These are phyloP conservation scores for Erebia ligea DNA, from an alignment of 2,888 invertebrate genomes.

Conservation along the genomic window DNA sequence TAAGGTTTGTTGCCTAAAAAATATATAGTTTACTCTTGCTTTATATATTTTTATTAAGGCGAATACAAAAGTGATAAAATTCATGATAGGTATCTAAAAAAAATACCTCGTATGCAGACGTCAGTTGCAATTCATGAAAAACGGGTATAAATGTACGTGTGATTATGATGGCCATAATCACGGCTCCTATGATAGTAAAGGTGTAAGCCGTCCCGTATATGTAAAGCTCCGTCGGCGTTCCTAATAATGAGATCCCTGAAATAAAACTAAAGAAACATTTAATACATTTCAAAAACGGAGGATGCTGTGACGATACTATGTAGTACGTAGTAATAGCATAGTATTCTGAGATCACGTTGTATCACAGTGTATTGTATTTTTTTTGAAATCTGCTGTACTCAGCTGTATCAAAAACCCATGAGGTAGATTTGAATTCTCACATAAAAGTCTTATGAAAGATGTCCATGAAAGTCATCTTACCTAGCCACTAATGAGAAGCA, in stretches of 20 bases:
- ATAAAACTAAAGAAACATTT: slow-evolving; percentile 80
- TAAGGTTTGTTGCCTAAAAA: neutral
- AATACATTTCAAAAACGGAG: neutral
- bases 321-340: too few relatives aligned
- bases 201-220: slow-evolving; percentile 89
- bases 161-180: slow-evolving; percentile 84
- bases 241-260: slow-evolving; percentile 90
- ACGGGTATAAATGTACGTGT: slow-evolving; percentile 87
- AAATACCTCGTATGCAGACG: slow-evolving; percentile 89
- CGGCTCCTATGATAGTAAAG: slow-evolving; percentile 84
- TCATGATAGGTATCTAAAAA: neutral
- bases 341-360: too few relatives aligned
- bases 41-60: neutral
- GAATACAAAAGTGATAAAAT: neutral
- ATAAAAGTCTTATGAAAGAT: neutral
- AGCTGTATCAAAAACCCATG: too few relatives aligned
- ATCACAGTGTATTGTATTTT: too few relatives aligned
- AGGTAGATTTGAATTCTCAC: too few relatives aligned
- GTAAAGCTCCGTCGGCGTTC: slow-evolving; percentile 91
- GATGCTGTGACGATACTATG: neutral
- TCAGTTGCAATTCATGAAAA: slow-evolving; percentile 87
- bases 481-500: slow-evolving; percentile 92
- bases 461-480: slow-evolving; percentile 59
- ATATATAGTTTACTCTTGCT: neutral
- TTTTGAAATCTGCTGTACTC: too few relatives aligned